phyloP scores from a whole-genome alignment of 1,140 invertebrate genomes.

The Latrodectus geometricus region DNA sequence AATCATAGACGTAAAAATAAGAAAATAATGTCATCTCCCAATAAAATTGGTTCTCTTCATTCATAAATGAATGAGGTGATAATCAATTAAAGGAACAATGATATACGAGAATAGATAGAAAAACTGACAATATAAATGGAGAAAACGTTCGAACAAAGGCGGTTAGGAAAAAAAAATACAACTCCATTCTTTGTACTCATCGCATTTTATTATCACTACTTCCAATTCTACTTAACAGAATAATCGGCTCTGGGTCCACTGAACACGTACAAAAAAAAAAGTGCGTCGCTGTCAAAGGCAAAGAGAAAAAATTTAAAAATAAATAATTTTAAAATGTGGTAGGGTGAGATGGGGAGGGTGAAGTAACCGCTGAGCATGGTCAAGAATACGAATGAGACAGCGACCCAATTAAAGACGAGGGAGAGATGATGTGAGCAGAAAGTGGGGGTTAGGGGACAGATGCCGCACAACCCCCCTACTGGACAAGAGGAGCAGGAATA shows the following conservation, averaged over 20 bases:
- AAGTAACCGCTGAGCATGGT: constrained; percentile 18
- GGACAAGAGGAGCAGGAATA: constrained; percentile 43
- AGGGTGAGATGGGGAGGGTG: constrained; percentile 16
- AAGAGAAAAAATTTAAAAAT: constrained; percentile 8
- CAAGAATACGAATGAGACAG: constrained; percentile 53
- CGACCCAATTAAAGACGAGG: constrained; percentile 60
- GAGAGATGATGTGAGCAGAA: neutral
- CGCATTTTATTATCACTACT: constrained; percentile 13
- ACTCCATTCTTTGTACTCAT: constrained; percentile 11
- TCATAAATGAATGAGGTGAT: too few species aligned
- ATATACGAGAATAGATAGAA: too few species aligned
- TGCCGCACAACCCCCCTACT: neutral
- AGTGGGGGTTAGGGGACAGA: neutral
- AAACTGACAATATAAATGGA: too few species aligned
- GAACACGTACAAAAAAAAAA: constrained; percentile 27
- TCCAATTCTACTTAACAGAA: neutral
- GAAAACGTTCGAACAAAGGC: too few species aligned
- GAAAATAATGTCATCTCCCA: neutral
- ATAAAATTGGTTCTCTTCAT: too few species aligned
- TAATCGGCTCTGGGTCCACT: constrained; percentile 22
- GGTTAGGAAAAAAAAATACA: neutral
- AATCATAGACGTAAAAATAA: neutral
- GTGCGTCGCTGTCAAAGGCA: neutral
- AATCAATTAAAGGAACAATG: too few species aligned
- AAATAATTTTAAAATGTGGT: constrained; percentile 13